phyloP scores from a whole-genome alignment of 2,888 invertebrate genomes.

The Drosophila anomalata region DNA sequence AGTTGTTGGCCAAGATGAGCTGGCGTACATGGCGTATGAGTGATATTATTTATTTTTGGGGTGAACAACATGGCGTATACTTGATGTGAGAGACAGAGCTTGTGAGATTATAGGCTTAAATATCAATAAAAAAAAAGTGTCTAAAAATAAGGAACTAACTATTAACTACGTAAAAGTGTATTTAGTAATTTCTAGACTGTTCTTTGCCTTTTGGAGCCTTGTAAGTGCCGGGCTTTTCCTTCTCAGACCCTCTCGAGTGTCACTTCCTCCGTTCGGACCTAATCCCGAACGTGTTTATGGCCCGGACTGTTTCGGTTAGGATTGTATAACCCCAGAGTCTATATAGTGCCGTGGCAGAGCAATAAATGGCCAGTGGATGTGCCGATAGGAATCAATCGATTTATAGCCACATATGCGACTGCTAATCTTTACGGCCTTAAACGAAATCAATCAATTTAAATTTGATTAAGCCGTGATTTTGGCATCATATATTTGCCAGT shows the following conservation, averaged over 20 bases:
- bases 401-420: conserved; percentile 29
- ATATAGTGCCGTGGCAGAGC: not conserved
- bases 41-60: not conserved
- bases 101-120: too few species aligned
- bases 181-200: too few species aligned
- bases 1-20: conserved; percentile 65
- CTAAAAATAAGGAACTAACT: not conserved
- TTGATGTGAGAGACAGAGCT: not conserved
- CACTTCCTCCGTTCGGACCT: conserved; percentile 12
- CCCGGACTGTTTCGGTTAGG: not conserved
- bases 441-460: conserved; percentile 68
- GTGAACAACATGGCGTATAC: not conserved
- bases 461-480: conserved; percentile 73
- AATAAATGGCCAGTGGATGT: not conserved
- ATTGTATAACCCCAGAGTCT: conserved; percentile 11
- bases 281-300: conserved; percentile 4
- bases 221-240: too few species aligned
- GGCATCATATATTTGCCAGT: not conserved
- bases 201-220: too few species aligned
- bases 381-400: conserved; percentile 31
- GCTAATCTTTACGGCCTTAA: conserved; percentile 40
- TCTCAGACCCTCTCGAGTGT: not conserved
- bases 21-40: conserved; percentile 2
- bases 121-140: not conserved
- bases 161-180: too few species aligned